Conservation (phyloP, 2,113 vertebrate species). For the Cygnus atratus region DNA sequence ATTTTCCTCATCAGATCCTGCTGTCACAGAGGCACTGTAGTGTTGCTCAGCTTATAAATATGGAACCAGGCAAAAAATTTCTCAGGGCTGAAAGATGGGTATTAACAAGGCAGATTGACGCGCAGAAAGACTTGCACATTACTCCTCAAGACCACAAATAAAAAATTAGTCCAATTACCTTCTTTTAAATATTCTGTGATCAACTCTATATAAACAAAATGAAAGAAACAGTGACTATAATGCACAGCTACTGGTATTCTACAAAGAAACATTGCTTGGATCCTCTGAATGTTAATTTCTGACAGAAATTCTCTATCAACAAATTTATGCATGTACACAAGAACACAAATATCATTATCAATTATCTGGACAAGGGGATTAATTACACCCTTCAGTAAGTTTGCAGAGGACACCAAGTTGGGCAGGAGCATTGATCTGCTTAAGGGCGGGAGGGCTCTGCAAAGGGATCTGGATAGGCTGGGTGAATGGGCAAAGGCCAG, state of each 20-base stretch:
- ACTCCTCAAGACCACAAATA: not conserved
- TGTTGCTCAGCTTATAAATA: not conserved
- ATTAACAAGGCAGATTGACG: not conserved
- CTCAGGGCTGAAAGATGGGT: not conserved
- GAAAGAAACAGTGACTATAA: not conserved
- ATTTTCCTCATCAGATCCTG: not conserved
- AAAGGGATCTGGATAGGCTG: no score
- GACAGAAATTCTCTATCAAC: not conserved
- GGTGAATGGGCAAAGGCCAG: no score
- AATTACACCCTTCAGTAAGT: no score
- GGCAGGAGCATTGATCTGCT: no score
- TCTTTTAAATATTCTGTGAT: not conserved
- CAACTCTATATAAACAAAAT: not conserved
- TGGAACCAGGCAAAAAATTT: not conserved
- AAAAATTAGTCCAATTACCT: not conserved
- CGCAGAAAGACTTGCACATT: not conserved
- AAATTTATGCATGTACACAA: not conserved
- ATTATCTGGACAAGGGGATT: no score
- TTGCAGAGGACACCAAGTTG: no score
- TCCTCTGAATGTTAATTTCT: not conserved
- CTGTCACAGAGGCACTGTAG: not conserved
- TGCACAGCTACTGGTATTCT: not conserved
- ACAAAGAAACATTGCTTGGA: not conserved
- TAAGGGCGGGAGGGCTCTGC: no score
- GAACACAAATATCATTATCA: not conserved